Base-by-base conservation (phyloP, 1,140 invertebrate genomes). In the Drosophila sulfurigaster region DNA sequence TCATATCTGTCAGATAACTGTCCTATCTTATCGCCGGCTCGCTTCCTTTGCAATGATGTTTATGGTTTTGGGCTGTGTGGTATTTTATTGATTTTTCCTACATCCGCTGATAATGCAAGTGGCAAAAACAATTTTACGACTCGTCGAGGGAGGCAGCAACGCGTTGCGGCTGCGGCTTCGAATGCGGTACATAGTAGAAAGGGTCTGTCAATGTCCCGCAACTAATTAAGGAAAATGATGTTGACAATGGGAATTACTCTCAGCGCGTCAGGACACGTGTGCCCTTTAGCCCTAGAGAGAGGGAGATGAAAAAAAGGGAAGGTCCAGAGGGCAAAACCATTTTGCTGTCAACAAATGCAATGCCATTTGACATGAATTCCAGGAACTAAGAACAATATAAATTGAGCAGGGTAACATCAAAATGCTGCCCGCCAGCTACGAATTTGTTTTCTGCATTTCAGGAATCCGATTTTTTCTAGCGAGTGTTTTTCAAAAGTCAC, bases 161-260 rank as follows among this genome's bases (percentile, higher is more conserved):
- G 20, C 20, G 20, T 25, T 25, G 20, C 20, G 20, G 20, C 20
- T 20, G 20, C 0, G 20, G 2, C 20, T 25, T 0, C 20, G 20
- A 3, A 3, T 25, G 20, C 3, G 20, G 20, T 20, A 20, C 0
- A 0, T 4, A 0, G n/a, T 16, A 20, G 35, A 25, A 69, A 71
- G 67, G 59, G 67, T 64, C 66, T 64, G 73, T 65, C 58, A 75
- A 65, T 57, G 41, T 48, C 46, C 13, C 49, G 43, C 62, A 76
- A 76, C 74, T 76, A 76, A 76, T 76, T 76, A 76, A 72, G 38
- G 16, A 63, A 75, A 75, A 75, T 75, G 41, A 66, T 63, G 60
- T 45, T 72, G 57, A 72, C 68, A 72, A 58, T 65, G 58, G 30
- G 73, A 41, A 69, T 62, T 62, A 69, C 32, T 25, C n/a, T 35